A percentile compares a stretch with the other conserved stretches of the same genome.
These are phyloP conservation scores for Isichthys henryi DNA, from an alignment of 2,113 vertebrate species.

Conservation along the genomic window DNA sequence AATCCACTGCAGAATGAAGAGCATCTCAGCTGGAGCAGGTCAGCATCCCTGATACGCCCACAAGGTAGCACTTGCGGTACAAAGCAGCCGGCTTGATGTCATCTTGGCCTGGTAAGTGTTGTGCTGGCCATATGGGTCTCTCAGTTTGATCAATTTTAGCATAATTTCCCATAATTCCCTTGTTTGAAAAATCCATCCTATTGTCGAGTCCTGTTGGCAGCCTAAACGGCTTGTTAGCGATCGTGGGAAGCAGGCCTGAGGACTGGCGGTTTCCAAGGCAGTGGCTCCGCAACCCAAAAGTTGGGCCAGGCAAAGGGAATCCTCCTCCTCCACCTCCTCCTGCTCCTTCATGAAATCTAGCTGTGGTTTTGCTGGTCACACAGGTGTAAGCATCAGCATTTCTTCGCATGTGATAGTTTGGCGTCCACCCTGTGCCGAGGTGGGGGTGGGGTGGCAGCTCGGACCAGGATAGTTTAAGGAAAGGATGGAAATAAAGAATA, in stretches of 20 bases:
- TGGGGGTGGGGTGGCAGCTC: background rate
- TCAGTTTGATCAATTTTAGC: background rate
- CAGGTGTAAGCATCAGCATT: background rate
- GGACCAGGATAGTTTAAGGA: background rate
- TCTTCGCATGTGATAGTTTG: background rate
- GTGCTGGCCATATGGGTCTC: background rate
- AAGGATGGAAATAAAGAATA: background rate
- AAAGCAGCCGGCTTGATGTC: background rate
- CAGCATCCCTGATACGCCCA: background rate
- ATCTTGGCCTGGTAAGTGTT: background rate
- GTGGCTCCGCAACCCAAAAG: background rate
- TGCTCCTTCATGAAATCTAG: background rate
- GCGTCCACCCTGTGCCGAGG: background rate
- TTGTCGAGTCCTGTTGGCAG: background rate
- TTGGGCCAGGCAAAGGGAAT: background rate
- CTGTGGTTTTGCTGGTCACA: background rate
- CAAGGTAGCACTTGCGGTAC: background rate
- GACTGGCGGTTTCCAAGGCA: background rate
- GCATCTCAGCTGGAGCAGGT: background rate
- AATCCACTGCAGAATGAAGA: background rate
- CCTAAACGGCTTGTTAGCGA: background rate
- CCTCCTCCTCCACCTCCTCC: background rate
- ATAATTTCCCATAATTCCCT: background rate
- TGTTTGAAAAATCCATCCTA: background rate
- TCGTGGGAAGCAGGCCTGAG: background rate